Percentiles rank a stretch among this genome's conserved stretches.
Evolutionary conservation across 2,797 vertebrate genomes (phyloP).

Genomic region (Hydrocynus forskahlii): DNA sequence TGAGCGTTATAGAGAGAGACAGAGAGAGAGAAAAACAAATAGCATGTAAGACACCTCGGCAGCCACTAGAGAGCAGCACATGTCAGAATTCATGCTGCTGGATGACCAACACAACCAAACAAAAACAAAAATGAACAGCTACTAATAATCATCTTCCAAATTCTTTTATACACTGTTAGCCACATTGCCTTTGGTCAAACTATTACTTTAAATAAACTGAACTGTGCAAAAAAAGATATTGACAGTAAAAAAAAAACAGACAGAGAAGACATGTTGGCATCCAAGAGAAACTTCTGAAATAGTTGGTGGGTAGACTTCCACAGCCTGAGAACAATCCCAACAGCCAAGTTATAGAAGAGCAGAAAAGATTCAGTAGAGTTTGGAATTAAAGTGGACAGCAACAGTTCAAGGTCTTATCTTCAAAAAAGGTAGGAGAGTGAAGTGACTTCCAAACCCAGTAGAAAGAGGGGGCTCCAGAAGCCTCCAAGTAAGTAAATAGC

Average conservation of each 20-base stretch:
- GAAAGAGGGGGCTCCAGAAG: neutral
- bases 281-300: too few relatives aligned
- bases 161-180: too few relatives aligned
- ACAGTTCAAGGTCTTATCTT: neutral
- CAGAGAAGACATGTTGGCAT: too few relatives aligned
- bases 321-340: too few relatives aligned
- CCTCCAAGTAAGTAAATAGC: neutral
- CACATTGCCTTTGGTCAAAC: too few relatives aligned
- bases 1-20: slow-evolving; percentile 62
- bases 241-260: too few relatives aligned
- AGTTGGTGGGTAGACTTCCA: too few relatives aligned
- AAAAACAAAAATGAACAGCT: too few relatives aligned
- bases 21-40: neutral
- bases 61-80: slow-evolving; percentile 40
- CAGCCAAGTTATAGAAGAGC: too few relatives aligned
- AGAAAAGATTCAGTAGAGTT: neutral
- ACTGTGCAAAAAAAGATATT: too few relatives aligned
- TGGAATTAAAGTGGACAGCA: neutral
- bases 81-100: neutral
- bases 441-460: neutral
- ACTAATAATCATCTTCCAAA: too few relatives aligned
- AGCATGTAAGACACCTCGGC: neutral
- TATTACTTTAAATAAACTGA: too few relatives aligned
- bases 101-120: neutral
- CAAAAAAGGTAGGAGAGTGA: neutral